These are phyloP conservation scores for Pyrrhia umbra DNA, from an alignment of 2,888 invertebrate species.

Conservation along the genomic window DNA sequence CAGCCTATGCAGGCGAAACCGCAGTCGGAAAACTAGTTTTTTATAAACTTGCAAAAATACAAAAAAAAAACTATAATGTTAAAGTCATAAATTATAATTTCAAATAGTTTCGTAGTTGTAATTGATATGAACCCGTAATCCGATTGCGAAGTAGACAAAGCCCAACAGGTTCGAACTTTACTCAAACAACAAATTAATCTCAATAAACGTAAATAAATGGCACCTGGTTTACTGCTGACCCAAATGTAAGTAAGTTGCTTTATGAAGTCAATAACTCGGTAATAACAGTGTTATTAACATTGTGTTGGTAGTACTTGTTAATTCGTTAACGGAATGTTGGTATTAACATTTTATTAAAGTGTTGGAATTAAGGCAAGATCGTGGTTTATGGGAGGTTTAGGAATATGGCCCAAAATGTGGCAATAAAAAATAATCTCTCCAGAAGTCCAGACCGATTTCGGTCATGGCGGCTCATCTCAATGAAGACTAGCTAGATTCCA, in stretches of 20 bases:
- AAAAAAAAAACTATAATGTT: no score
- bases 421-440: no score
- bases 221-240: slow-evolving; percentile 45
- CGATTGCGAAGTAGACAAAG: slow-evolving; percentile 25
- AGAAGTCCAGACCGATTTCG: no score
- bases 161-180: slow-evolving; percentile 49
- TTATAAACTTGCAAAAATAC: no score
- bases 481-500: no score
- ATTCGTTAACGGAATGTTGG: slow-evolving; percentile 11
- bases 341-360: not conserved
- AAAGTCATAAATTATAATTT: no score
- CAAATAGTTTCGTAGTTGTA: slow-evolving; percentile 5
- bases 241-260: slow-evolving; percentile 39
- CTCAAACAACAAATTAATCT: slow-evolving; percentile 56
- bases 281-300: slow-evolving; percentile 36
- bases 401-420: no score
- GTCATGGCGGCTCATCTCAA: no score
- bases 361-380: not conserved
- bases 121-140: slow-evolving; percentile 49
- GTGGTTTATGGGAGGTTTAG: not conserved
- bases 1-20: no score
- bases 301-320: slow-evolving; percentile 34
- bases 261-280: slow-evolving; percentile 41
- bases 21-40: no score
- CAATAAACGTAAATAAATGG: slow-evolving; percentile 43